A percentile compares a stretch with the other conserved stretches of the same genome.
These are phyloP conservation scores for Macroglossus sobrinus DNA, from an alignment of 2,113 vertebrate genomes.

Conservation along the genomic window DNA sequence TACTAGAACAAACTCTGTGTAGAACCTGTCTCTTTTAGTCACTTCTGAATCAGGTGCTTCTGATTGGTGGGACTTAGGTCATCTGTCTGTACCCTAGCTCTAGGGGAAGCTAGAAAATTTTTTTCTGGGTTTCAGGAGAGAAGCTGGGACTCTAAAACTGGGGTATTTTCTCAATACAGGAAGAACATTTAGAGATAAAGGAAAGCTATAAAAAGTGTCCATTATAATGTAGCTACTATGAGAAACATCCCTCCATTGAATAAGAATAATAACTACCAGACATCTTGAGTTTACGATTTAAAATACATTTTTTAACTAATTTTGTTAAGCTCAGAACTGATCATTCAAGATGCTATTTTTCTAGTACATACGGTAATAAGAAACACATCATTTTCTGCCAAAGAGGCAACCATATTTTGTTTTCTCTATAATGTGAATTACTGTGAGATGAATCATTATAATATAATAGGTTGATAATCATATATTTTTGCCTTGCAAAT, in stretches of 20 bases:
- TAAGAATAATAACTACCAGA: neutral
- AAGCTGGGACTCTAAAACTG: neutral
- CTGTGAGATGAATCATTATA: neutral
- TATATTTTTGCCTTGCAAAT: neutral
- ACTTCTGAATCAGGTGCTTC: neutral
- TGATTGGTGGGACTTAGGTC: neutral
- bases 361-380: neutral
- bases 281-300: neutral
- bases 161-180: neutral
- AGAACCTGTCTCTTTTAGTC: neutral
- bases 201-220: neutral
- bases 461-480: neutral
- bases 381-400: neutral
- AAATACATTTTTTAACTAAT: neutral
- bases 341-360: neutral
- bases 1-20: neutral
- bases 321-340: neutral
- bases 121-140: neutral
- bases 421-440: neutral
- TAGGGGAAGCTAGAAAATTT: neutral
- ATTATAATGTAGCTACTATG: neutral
- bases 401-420: neutral
- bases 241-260: neutral
- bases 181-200: neutral
- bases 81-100: neutral